phyloP scores from a whole-genome alignment of 2,797 vertebrate species.

The Poecilia velifera region DNA sequence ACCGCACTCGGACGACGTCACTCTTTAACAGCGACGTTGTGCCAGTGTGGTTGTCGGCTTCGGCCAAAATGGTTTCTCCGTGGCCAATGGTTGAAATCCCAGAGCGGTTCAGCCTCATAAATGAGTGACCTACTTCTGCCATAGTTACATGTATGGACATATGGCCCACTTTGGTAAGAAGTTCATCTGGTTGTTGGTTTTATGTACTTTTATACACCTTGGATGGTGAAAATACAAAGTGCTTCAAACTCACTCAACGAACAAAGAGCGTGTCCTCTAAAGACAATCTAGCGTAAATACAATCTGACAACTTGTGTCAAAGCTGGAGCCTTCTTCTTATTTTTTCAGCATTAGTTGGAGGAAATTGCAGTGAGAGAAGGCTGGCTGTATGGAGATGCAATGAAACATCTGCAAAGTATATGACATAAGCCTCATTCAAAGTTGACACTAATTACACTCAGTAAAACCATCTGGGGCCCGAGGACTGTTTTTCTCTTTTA shows the following conservation, averaged over 20 bases:
- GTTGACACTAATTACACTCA: slow-evolving; percentile 61
- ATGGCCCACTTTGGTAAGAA: slow-evolving; percentile 21
- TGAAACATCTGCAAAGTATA: slow-evolving; percentile 53
- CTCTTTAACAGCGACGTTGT: slow-evolving; percentile 55
- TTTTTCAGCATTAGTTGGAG: slow-evolving; percentile 16
- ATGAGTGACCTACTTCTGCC: slow-evolving; percentile 62
- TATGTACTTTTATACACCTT: neutral
- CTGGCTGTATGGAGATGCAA: slow-evolving; percentile 29
- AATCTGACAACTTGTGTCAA: neutral
- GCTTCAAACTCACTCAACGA: slow-evolving; percentile 3
- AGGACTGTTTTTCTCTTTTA: slow-evolving; percentile 67
- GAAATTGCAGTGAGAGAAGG: slow-evolving; percentile 29
- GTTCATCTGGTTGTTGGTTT: slow-evolving; percentile 19
- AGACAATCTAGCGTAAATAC: neutral
- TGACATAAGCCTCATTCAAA: slow-evolving; percentile 64
- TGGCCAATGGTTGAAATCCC: slow-evolving; percentile 68
- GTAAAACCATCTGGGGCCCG: slow-evolving; percentile 72
- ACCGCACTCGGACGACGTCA: slow-evolving; percentile 59
- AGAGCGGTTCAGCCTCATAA: slow-evolving; percentile 64
- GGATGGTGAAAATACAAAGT: neutral
- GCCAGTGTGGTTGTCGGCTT: slow-evolving; percentile 69
- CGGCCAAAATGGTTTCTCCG: slow-evolving; percentile 70
- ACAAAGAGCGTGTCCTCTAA: slow-evolving; percentile 11
- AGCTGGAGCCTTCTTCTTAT: neutral
- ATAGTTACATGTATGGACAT: slow-evolving; percentile 40